These are phyloP conservation scores for Chaitophorus viminalis DNA, from an alignment of 2,888 invertebrate species.

Conservation along the genomic window DNA sequence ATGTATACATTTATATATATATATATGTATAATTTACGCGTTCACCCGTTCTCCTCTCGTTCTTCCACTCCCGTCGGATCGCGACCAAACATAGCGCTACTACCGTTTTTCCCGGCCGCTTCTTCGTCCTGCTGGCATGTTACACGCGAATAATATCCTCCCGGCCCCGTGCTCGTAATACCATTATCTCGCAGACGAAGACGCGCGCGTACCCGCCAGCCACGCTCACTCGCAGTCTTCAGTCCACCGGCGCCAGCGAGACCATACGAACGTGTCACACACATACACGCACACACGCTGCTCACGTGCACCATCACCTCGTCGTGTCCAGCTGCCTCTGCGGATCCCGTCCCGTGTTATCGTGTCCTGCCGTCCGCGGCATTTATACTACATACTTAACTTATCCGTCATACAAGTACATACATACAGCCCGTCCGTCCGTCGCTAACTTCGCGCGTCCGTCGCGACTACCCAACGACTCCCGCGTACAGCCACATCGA, in stretches of 20 bases:
- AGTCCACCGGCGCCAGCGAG: constrained; percentile 51
- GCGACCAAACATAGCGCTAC: not conserved
- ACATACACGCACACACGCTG: no score
- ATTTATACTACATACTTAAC: no score
- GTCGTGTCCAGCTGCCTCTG: not conserved
- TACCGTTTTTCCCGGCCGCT: constrained; percentile 15
- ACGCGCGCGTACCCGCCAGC: not conserved
- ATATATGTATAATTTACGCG: not conserved
- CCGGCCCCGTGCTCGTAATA: not conserved
- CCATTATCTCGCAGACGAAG: not conserved
- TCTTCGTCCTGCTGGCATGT: not conserved
- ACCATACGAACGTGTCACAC: constrained; percentile 45
- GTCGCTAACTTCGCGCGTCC: not conserved
- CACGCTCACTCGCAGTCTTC: not conserved
- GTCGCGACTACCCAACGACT: not conserved
- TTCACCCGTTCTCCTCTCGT: not conserved
- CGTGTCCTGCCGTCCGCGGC: no score
- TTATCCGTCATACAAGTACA: no score
- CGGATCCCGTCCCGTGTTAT: no score
- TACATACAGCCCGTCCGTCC: not conserved
- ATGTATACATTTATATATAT: no score
- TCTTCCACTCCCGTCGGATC: not conserved
- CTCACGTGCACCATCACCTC: not conserved
- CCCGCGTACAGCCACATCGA: not conserved
- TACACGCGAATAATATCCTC: not conserved